Evolutionary conservation across 1,140 invertebrate genomes (phyloP), one percentile per base, ranked within the genome.

Genomic region (Polyergus mexicanus): DNA sequence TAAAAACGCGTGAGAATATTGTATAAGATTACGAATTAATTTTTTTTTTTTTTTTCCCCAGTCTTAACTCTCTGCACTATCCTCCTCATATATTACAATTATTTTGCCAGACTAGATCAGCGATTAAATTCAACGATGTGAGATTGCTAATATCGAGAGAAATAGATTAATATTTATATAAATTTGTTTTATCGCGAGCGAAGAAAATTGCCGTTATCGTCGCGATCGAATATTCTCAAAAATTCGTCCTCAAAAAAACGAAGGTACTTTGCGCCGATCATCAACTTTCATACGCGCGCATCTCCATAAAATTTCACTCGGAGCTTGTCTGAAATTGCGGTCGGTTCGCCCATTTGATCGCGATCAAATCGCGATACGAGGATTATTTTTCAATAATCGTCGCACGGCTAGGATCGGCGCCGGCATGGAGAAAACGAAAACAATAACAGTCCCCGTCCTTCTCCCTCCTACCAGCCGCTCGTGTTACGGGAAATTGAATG

Each of bases 401-500:
- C 8, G 44, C 51, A 28, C 72, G 32, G 3, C 25, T 56, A n/a
- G 38, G 62, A 2, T 58, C 44, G 32, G 32, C 32, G 32, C 32
- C 32, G 32, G 2, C 19, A 35, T 2, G n/a, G 68, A 28, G 10
- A 19, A 44, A 28, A 3, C 60, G n/a, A 60, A 32, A 19, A 32
- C 0, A 32, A 44, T 4, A 81, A 32, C 65, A 58, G 54, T 44
- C 47, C 38, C 63, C 13, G n/a, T n/a, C 13, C 44, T 5, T 51
- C 47, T 19, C 47, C 47, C 47, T 51, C 16, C 13, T 51, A 19
- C 47, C 74, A 47, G 60, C 81, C 84, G 87, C 85, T 92, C 91
- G 41, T 60, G 71, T 88, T 90, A 88, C 84, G 77, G 47, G 76
- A 91, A 92, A 93, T 92, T 92, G 91, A 93, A 92, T 88, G 58